phyloP scores from a whole-genome alignment of 2,113 vertebrate genomes.

The Dromas ardeola region DNA sequence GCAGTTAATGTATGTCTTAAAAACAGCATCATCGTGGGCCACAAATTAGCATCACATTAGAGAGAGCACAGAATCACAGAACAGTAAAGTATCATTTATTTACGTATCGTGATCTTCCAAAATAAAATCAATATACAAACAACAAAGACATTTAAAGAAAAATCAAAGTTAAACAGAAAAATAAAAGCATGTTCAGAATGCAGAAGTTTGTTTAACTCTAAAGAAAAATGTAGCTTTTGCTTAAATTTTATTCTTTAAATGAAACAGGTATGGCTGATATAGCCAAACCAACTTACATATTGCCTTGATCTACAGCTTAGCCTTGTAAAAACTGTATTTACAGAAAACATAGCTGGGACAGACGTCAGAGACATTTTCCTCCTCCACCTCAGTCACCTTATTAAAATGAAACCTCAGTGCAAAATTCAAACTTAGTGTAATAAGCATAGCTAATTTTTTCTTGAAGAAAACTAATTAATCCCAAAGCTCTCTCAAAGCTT shows the following conservation, averaged over 20 bases:
- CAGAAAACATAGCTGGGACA: background rate
- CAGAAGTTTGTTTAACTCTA: background rate
- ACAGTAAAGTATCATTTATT: background rate
- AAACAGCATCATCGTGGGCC: background rate
- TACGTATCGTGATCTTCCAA: background rate
- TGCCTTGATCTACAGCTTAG: background rate
- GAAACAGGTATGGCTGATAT: background rate
- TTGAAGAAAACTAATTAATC: constrained; percentile 21
- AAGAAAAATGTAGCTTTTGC: background rate
- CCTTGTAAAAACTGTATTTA: background rate
- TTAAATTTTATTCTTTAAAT: background rate
- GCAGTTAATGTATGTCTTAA: background rate
- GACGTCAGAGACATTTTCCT: background rate
- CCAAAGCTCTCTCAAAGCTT: background rate
- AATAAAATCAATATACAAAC: background rate
- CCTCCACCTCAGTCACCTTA: background rate
- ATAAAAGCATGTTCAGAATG: background rate
- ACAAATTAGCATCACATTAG: background rate
- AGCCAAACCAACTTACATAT: background rate
- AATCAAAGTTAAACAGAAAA: background rate
- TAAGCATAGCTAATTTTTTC: background rate
- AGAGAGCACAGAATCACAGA: background rate
- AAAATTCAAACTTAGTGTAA: background rate
- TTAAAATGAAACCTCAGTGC: background rate
- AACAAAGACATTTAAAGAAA: background rate